Conservation (phyloP, 2,797 vertebrate species). For the Philypnodon macrostomus region DNA sequence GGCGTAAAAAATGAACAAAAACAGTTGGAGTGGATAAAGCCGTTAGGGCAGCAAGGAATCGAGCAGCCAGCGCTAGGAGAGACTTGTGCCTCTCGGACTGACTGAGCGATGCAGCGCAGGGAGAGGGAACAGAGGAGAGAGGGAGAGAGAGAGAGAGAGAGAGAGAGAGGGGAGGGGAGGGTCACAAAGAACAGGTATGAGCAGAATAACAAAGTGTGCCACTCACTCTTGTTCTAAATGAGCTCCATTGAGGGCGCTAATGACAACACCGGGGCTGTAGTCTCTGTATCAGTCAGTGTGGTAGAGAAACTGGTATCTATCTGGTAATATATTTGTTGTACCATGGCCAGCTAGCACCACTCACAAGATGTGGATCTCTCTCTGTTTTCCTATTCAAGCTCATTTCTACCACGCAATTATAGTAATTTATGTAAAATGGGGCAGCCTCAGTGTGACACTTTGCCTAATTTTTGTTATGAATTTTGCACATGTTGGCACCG, state of each 20-base stretch:
- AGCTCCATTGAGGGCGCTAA: slow-evolving; percentile 41
- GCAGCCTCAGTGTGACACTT: too few species aligned
- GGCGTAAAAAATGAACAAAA: slow-evolving; percentile 9
- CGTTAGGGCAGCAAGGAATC: slow-evolving; percentile 31
- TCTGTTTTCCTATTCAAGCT: too few species aligned
- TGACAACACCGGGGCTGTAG: slow-evolving; percentile 42
- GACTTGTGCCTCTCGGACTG: slow-evolving; percentile 66
- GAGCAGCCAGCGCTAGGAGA: slow-evolving; percentile 54
- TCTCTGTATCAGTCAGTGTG: slow-evolving; percentile 33
- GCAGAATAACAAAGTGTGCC: slow-evolving; percentile 62
- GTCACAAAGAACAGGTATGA: slow-evolving; percentile 52
- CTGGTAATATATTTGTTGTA: too few species aligned
- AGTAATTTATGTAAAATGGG: too few species aligned
- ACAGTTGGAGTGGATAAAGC: slow-evolving; percentile 30
- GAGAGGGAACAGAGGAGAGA: slow-evolving; percentile 48
- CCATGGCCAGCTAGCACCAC: too few species aligned
- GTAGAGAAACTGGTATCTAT: too few species aligned
- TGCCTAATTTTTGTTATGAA: too few species aligned
- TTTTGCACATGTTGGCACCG: too few species aligned
- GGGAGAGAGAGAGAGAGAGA: neutral
- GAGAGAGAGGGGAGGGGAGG: slow-evolving; percentile 3
- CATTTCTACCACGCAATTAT: too few species aligned
- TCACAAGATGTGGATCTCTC: too few species aligned
- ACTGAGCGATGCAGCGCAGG: slow-evolving; percentile 68
- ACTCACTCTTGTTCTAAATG: slow-evolving; percentile 40